phyloP scores from a whole-genome alignment of 2,797 vertebrate species.

The Alcedo atthis region DNA sequence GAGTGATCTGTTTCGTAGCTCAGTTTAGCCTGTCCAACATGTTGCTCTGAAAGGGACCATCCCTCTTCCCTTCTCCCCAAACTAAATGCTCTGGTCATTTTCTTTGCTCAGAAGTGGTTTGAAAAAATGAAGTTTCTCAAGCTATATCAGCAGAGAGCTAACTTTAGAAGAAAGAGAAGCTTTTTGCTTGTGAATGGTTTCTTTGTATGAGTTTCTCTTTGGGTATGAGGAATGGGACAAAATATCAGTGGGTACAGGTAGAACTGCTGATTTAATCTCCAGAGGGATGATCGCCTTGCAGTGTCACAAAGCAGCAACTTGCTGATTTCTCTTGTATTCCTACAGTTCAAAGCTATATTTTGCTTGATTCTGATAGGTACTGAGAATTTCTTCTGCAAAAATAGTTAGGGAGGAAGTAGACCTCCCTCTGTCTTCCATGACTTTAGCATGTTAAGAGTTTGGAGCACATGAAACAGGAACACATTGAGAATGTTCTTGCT shows the following conservation, averaged over 20 bases:
- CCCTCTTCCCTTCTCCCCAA: not conserved
- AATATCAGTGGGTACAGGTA: not conserved
- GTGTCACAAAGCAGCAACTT: not conserved
- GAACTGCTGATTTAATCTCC: not conserved
- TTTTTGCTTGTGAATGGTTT: not conserved
- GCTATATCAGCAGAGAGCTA: not conserved
- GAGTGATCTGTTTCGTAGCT: not conserved
- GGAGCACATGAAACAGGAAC: not conserved
- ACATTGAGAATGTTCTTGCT: not conserved
- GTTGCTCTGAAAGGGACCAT: not conserved
- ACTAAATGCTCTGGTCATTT: not conserved
- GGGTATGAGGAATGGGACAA: fast-evolving
- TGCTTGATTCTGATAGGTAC: not conserved
- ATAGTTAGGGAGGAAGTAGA: not conserved
- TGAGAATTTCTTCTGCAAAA: not conserved
- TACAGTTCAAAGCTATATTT: not conserved
- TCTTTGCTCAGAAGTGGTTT: not conserved
- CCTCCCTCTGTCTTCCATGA: not conserved
- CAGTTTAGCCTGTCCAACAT: not conserved
- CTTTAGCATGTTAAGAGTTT: not conserved
- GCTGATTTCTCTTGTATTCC: not conserved
- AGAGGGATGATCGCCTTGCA: not conserved
- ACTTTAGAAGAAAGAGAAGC: not conserved
- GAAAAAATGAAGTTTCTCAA: not conserved
- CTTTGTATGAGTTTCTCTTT: not conserved